Percentiles rank a stretch among this genome's conserved stretches.
Evolutionary conservation across 2,113 vertebrate genomes (phyloP).

Genomic region (Pterocles gutturalis): DNA sequence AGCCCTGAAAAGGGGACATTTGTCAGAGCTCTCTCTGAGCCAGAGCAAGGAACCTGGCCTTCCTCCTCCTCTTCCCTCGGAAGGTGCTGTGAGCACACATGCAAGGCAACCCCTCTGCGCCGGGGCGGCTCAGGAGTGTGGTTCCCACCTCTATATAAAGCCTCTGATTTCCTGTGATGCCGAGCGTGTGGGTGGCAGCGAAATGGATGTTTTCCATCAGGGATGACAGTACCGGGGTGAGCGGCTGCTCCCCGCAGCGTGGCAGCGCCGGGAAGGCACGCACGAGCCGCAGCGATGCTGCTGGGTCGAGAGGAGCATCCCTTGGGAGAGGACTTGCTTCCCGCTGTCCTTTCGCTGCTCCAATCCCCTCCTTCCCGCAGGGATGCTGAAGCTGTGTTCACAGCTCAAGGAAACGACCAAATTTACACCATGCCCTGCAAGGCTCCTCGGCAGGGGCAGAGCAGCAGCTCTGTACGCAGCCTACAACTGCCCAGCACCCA

Average conservation of each 20-base stretch:
- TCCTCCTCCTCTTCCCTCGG: not conserved
- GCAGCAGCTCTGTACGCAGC: not conserved
- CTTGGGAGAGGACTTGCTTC: not conserved
- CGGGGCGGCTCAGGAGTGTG: not conserved
- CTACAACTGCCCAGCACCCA: fast-evolving
- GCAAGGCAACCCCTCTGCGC: conserved; percentile 9
- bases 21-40: fast-evolving
- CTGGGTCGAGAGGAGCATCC: fast-evolving
- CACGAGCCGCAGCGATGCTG: not conserved
- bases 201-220: conserved; percentile 29
- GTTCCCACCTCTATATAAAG: conserved; percentile 37
- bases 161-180: not conserved
- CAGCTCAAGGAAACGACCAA: fast-evolving
- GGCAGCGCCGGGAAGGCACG: not conserved
- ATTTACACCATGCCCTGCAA: fast-evolving
- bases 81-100: not conserved
- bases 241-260: not conserved
- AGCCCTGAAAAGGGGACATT: not conserved
- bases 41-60: not conserved
- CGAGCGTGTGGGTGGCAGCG: not conserved
- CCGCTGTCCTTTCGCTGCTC: not conserved
- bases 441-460: not conserved
- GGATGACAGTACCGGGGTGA: not conserved
- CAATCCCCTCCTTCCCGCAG: too few species aligned
- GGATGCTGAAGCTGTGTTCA: not conserved